Conservation (phyloP, 2,113 vertebrate species). For the Epinephelus lanceolatus region DNA sequence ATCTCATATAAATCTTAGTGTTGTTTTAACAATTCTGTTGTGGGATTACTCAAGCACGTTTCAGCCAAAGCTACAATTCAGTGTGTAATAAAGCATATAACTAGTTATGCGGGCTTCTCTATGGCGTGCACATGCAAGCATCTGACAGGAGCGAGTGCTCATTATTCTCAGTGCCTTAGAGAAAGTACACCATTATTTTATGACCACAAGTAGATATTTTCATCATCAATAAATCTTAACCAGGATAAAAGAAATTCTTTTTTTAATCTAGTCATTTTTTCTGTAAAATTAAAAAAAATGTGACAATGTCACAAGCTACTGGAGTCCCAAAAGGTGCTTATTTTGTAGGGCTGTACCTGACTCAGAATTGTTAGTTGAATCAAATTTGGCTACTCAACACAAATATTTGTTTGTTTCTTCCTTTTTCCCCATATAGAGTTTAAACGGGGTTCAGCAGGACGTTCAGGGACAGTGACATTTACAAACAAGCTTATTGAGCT, state of each 20-base stretch:
- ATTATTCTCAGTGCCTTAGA: not conserved
- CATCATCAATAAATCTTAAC: not conserved
- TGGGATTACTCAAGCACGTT: not conserved
- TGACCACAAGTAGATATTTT: not conserved
- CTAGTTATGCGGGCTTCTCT: too few species aligned
- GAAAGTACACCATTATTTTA: not conserved
- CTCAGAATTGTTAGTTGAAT: too few species aligned
- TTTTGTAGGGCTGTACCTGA: not conserved
- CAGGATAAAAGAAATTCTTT: not conserved
- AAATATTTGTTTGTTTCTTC: too few species aligned
- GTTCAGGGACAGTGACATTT: too few species aligned
- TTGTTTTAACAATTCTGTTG: constrained; percentile 7
- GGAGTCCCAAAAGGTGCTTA: not conserved
- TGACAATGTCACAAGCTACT: not conserved
- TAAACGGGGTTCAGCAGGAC: too few species aligned
- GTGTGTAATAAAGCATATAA: too few species aligned
- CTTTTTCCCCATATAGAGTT: too few species aligned
- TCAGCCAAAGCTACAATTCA: not conserved
- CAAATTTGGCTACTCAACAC: too few species aligned
- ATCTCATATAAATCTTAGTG: constrained; percentile 32
- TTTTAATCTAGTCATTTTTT: not conserved
- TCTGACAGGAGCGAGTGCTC: too few species aligned
- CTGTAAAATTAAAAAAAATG: not conserved
- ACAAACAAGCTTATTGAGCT: too few species aligned
- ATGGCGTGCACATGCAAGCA: too few species aligned